Conservation (phyloP, 2,797 vertebrate species). For the Acanthurus tractus region DNA sequence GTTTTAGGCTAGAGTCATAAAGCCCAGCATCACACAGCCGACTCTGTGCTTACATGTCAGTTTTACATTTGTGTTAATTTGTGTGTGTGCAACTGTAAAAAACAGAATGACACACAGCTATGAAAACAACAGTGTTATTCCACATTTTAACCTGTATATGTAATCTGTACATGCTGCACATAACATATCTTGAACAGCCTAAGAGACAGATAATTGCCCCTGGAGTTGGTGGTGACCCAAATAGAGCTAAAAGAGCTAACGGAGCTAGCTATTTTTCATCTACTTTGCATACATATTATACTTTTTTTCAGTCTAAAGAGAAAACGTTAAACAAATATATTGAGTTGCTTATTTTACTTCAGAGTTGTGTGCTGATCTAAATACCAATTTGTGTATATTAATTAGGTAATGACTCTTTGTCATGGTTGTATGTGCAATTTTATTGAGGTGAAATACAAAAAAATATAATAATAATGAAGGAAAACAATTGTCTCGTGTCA, state of each 20-base stretch:
- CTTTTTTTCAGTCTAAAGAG: background rate
- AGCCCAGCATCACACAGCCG: background rate
- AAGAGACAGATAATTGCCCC: background rate
- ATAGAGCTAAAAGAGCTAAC: background rate
- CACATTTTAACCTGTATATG: background rate
- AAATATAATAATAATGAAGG: no score
- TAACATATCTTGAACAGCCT: background rate
- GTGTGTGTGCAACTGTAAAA: background rate
- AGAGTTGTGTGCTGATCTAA: no score
- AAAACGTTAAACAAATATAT: background rate
- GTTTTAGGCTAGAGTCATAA: slow-evolving; percentile 1
- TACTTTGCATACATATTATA: no score
- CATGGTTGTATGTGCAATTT: no score
- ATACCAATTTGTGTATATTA: no score
- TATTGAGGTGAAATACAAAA: no score
- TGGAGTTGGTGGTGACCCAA: background rate
- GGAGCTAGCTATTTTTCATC: no score
- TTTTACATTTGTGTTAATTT: background rate
- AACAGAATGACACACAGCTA: background rate
- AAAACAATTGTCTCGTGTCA: no score
- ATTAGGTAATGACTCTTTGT: no score
- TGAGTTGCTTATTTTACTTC: no score
- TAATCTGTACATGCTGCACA: background rate
- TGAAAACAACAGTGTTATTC: background rate
- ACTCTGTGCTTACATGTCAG: background rate